phyloP scores from a whole-genome alignment of 2,888 invertebrate species.

The Cremastinae sp. region DNA sequence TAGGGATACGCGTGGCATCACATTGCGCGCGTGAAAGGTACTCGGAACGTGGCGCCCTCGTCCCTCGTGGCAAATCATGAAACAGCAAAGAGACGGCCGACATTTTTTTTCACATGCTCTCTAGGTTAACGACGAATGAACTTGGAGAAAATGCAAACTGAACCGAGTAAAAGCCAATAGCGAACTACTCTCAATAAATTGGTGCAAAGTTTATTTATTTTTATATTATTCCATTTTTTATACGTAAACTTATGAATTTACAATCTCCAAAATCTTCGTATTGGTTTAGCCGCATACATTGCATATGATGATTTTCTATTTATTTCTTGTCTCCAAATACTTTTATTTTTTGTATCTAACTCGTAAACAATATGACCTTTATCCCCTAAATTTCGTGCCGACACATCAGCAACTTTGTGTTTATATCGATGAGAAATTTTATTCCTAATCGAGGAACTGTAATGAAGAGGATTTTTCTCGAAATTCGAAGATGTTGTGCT shows the following conservation, averaged over 20 bases:
- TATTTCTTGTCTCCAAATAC: constrained; percentile 31
- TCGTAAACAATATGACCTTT: constrained; percentile 18
- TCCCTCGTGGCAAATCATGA: no score
- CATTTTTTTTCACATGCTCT: no score
- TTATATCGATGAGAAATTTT: constrained; percentile 21
- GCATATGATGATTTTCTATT: not conserved
- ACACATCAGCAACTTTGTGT: not conserved
- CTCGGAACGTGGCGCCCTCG: not conserved
- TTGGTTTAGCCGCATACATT: constrained; percentile 3
- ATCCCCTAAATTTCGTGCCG: not conserved
- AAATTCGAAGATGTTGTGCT: not conserved
- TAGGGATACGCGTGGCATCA: not conserved
- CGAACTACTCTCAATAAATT: no score
- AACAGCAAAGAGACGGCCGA: no score
- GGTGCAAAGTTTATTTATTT: no score
- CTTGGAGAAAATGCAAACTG: no score
- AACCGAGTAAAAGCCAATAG: no score
- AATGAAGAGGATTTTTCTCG: constrained; percentile 30
- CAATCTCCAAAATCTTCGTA: constrained; percentile 3
- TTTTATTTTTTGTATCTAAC: constrained; percentile 20
- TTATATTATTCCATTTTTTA: no score
- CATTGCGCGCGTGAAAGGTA: not conserved
- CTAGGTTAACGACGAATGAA: no score
- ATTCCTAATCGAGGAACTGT: constrained; percentile 1
- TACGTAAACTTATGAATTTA: not conserved